Evolutionary conservation across 1,140 invertebrate genomes (phyloP).

Genomic region (Himalopsyche phryganea): DNA sequence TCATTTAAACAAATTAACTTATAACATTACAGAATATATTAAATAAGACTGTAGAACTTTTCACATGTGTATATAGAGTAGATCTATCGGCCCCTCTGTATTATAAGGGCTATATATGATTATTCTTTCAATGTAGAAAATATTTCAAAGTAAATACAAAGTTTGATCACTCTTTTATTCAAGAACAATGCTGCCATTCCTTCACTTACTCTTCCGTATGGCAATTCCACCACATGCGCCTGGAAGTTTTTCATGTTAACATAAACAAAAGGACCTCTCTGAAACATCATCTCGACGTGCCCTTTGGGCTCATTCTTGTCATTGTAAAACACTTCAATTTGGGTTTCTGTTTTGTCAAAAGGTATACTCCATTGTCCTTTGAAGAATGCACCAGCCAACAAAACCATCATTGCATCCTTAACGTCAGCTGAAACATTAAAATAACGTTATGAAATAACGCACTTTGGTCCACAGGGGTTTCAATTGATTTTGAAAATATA

Average conservation of each 20-base stretch:
- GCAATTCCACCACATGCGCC: conserved; percentile 66
- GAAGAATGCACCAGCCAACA: conserved; percentile 79
- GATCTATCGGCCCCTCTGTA: no score
- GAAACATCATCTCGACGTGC: conserved; percentile 62
- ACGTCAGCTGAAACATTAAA: conserved; percentile 44
- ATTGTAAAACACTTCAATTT: conserved; percentile 51
- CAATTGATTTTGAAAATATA: no score
- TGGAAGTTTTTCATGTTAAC: conserved; percentile 54
- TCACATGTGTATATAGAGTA: no score
- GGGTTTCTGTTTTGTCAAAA: conserved; percentile 66
- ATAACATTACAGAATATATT: no score
- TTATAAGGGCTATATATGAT: no score
- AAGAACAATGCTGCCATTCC: no score
- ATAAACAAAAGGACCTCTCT: conserved; percentile 53
- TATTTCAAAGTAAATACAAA: no score
- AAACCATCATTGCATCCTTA: conserved; percentile 58
- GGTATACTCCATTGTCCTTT: conserved; percentile 74
- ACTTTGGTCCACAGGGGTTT: no score
- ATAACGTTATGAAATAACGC: conserved; percentile 4
- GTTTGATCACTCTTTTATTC: no score
- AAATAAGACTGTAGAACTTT: no score
- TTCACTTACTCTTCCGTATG: conserved; percentile 60
- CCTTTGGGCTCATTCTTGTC: conserved; percentile 49
- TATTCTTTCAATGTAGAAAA: no score
- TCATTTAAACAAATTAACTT: no score